Base-by-base conservation (phyloP, 53 echinoderm and acorn worm species). In the Glandiceps talaboti region DNA sequence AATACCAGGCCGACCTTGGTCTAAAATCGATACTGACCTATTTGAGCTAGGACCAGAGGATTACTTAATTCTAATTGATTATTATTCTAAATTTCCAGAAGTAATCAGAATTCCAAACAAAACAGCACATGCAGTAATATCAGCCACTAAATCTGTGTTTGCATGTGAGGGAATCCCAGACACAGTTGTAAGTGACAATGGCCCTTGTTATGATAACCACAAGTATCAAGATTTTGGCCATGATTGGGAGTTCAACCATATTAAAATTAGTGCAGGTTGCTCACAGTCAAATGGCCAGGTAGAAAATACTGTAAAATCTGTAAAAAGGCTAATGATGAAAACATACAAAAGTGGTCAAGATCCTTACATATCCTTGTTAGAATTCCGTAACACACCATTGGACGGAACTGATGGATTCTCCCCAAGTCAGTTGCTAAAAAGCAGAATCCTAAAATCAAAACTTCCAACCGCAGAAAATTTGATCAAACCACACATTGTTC, bases 161-260 rank as follows among this genome's bases (percentile, higher is more conserved):
- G 80, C 87, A 29, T 45, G 87, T 1, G 75, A 80, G 33, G 87
- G 87, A 27, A 83, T 33, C 26, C 87, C 87, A 28, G 32, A 87
- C 30, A 26, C 28, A 29, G 31, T 87, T 29, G 83, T 87, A 29
- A 87, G 83, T 25, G 83, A 87, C 45, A 82, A 87, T 83, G 79
- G 77, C 20, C 77, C 77, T 1, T 77, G 77, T 29, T 77, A 29
- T 77, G 77, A 73, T 74, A 28, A 75, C 76, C 33, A 33, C 1
- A 10, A 30, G 14, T 75, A 29, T 25, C 25, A 33, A 29, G 31
- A 32, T 12, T 76, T 80, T 30, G n/a, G 12, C 45, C 72, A 30
- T 25, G 29, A 78, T 28, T 83, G 87, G 87, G 74, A 83, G 73
- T 33, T 87, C 30, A 76, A 33, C 27, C 83, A 76, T 28, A 83